Evolutionary conservation across 2,113 vertebrate species (phyloP), one percentile per base, ranked within the genome.

Genomic region (Hyperoodon ampullatus): DNA sequence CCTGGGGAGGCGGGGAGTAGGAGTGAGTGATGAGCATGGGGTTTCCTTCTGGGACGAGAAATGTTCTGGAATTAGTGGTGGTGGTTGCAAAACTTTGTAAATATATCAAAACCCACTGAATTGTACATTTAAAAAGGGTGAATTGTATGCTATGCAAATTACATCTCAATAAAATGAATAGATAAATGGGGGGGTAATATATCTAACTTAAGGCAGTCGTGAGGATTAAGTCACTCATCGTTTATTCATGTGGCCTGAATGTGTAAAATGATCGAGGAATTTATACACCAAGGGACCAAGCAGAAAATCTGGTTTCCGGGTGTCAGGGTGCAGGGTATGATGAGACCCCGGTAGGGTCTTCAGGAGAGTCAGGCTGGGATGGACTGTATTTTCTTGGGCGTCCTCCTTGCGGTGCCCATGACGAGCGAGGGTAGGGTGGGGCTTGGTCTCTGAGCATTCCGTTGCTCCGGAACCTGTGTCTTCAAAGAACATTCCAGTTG

Each of bases 251-350:
- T n/a, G 6, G 74, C 39, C 60, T 1, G n/a, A 53, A 47, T 26
- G 6, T 82, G 28, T 47, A 18, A 60, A 84, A 26, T 55, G 39
- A 50, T 14, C 1, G 16, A 33, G 16, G 53, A 68, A 14, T 95
- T 70, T 63, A 28, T 58, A 80, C 26, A 16, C 42, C 65, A 14
- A 14, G 24, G 18, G 8, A 26, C 8, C 63, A 5, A 33, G 26
- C 5, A n/a, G 47, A 39, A 74, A 8, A 42, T 14, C 35, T 42
- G 30, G 15, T 84, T 44, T 35, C 85, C 33, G 6, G 0, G 0
- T 14, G 2, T 58, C 0, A 0, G n/a, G 50, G 1, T 1, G 0
- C 39, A n/a, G 68, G 30, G 23, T 21, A 2, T 47, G 68, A 5
- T 3, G 53, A 66, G 58, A 28, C 13, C 44, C 68, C 39, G 82